Conservation (phyloP, 1,140 invertebrate species). For the Drosophila varians region DNA sequence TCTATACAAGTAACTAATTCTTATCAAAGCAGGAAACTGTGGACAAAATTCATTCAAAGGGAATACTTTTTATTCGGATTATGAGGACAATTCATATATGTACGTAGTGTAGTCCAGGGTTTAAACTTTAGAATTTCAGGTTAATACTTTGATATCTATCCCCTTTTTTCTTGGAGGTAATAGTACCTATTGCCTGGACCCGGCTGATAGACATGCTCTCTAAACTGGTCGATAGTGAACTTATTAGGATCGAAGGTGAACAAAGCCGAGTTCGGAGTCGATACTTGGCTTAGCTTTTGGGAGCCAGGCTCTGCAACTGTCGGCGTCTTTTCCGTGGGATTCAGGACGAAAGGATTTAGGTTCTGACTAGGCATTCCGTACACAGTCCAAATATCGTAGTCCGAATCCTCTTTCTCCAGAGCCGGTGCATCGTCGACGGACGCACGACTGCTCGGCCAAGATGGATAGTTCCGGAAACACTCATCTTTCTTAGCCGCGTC, state of each 20-base stretch:
- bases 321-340: background rate
- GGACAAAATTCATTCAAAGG: too few relatives aligned
- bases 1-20: too few relatives aligned
- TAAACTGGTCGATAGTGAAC: constrained; percentile 43
- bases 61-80: too few relatives aligned
- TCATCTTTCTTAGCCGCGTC: background rate
- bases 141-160: background rate
- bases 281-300: background rate
- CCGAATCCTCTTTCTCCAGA: background rate
- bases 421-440: background rate
- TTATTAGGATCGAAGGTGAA: constrained; percentile 43
- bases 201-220: constrained; percentile 26
- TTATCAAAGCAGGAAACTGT: too few relatives aligned
- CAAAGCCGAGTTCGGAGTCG: background rate
- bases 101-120: too few relatives aligned
- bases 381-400: constrained; percentile 34
- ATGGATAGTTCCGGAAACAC: constrained; percentile 9
- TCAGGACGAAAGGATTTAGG: background rate
- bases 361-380: background rate
- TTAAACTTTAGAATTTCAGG: too few relatives aligned
- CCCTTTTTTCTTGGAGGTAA: constrained; percentile 20
- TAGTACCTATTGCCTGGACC: constrained; percentile 43
- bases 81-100: too few relatives aligned
- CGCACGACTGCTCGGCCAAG: background rate
- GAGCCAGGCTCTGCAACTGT: background rate